These are phyloP conservation scores for Sarcophaga caerulescens DNA, from an alignment of 2,888 invertebrate species.

Conservation along the genomic window DNA sequence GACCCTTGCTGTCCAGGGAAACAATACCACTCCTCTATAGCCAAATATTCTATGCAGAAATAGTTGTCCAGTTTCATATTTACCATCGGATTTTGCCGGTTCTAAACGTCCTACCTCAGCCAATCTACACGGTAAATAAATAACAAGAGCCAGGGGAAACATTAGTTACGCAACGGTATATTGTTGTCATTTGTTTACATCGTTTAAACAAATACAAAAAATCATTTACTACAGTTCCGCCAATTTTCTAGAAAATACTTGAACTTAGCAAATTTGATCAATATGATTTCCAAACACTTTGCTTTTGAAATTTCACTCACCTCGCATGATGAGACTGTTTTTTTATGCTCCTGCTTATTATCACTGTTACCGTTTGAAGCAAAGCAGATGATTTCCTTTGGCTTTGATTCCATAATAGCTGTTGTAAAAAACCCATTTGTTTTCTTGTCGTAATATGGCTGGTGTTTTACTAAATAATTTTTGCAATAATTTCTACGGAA, in stretches of 20 bases:
- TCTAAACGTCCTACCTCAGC: slow-evolving; percentile 97
- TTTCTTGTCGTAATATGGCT: slow-evolving; percentile 20
- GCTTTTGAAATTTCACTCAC: slow-evolving; percentile 25
- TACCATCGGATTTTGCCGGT: slow-evolving; percentile 90
- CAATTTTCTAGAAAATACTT: slow-evolving; percentile 46
- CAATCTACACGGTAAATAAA: slow-evolving; percentile 83
- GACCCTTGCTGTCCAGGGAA: slow-evolving; percentile 97
- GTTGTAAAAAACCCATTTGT: slow-evolving; percentile 64
- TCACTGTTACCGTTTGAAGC: slow-evolving; percentile 45
- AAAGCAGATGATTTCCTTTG: slow-evolving; percentile 39
- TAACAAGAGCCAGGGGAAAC: not conserved
- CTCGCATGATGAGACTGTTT: slow-evolving; percentile 62
- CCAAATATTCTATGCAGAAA: slow-evolving; percentile 98
- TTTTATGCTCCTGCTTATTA: slow-evolving; percentile 55
- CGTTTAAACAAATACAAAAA: slow-evolving; percentile 11
- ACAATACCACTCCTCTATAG: slow-evolving; percentile 97
- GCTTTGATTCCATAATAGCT: slow-evolving; percentile 56
- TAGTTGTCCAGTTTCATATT: slow-evolving; percentile 97
- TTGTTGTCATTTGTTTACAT: slow-evolving; percentile 55
- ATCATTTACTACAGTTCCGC: slow-evolving; percentile 28
- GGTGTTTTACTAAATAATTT: slow-evolving; percentile 27
- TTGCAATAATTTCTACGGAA: slow-evolving; percentile 15
- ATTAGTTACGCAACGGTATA: slow-evolving; percentile 74
- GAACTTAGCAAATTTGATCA: not conserved
- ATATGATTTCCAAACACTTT: not conserved